Evolutionary conservation across 2,797 vertebrate species (phyloP), one percentile per base, ranked within the genome.

Genomic region (Paratrypauchen microcephalus): DNA sequence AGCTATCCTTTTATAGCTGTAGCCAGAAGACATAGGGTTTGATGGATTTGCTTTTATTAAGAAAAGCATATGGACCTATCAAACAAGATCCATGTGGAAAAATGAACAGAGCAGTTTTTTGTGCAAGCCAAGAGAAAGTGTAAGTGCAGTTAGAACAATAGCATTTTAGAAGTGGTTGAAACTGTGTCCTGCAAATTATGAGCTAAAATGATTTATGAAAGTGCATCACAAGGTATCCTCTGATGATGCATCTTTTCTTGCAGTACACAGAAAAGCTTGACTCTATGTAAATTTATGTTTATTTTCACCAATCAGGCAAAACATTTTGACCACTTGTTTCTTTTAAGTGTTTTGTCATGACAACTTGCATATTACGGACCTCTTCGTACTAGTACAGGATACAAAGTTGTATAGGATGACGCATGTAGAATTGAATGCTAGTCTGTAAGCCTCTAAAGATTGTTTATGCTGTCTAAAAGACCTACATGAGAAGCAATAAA

Each of bases 11-110:
- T 54, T 71, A 71, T 64, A 78, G 82, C 79, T 76, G 78, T 67
- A 76, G 77, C 75, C 72, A 73, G 30, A 77, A 80, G 74, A 80
- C 76, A 75, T 26, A 64, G 55, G 18, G 86, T 91, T 90, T 89
- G 85, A 89, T 86, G 88, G 84, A 81, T 84, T 62, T 82, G 86
- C 88, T 92, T 92, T 91, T 85, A 69, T 69, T 69, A 75, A 75
- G 83, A 87, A 91, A 91, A 92, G 89, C 89, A 84, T 60, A 55
- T 61, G 23, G 28, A 76, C 69, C 84, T 87, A 91, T 90, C 89
- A 90, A 88, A 89, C 84, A 71, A 60, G 72, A 85, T 55, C 73
- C 71, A 78, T 66, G 80, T 65, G 69, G 59, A 72, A 57, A 59
- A 79, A 84, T 87, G 82, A 76, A 71, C 70, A 72, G 6, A 71